Conservation (phyloP, 1,140 invertebrate genomes). For the Drosophila nannoptera region DNA sequence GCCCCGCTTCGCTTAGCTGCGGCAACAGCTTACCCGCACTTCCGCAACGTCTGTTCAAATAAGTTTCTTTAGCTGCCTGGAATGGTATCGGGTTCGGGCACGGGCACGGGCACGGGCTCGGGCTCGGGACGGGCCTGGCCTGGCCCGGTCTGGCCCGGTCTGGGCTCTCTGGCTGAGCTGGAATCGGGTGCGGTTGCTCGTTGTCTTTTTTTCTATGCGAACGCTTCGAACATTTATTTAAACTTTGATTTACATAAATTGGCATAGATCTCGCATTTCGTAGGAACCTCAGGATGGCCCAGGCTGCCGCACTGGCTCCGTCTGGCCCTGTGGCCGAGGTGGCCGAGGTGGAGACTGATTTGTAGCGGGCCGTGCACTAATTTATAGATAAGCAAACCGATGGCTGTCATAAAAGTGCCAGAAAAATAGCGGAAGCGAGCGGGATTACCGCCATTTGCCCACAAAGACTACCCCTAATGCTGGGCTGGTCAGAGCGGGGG, state of each 20-base stretch:
- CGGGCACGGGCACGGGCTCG: not conserved
- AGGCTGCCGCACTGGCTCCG: no score
- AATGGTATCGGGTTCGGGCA: conserved; percentile 6
- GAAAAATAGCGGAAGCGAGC: not conserved
- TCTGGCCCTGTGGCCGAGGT: not conserved
- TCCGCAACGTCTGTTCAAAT: conserved; percentile 42
- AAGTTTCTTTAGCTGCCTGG: conserved; percentile 29
- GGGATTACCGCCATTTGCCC: not conserved
- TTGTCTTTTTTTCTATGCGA: conserved; percentile 5
- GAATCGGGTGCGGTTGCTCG: conserved; percentile 14
- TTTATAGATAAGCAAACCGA: conserved; percentile 56
- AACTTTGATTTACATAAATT: conserved; percentile 68
- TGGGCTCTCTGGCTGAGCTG: conserved; percentile 7
- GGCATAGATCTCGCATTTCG: conserved; percentile 52
- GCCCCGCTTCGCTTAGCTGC: conserved; percentile 1
- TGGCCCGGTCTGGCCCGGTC: not conserved
- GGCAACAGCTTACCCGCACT: conserved; percentile 11
- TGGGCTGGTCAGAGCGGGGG: not conserved
- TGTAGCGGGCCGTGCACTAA: conserved; percentile 44
- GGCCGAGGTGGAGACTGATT: conserved; percentile 35
- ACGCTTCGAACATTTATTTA: conserved; percentile 53
- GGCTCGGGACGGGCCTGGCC: not conserved
- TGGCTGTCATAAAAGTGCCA: conserved; percentile 9
- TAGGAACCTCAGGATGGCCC: no score
- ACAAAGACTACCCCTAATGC: not conserved